phyloP scores from a whole-genome alignment of 2,888 invertebrate species.

The Drosophila prolongata region DNA sequence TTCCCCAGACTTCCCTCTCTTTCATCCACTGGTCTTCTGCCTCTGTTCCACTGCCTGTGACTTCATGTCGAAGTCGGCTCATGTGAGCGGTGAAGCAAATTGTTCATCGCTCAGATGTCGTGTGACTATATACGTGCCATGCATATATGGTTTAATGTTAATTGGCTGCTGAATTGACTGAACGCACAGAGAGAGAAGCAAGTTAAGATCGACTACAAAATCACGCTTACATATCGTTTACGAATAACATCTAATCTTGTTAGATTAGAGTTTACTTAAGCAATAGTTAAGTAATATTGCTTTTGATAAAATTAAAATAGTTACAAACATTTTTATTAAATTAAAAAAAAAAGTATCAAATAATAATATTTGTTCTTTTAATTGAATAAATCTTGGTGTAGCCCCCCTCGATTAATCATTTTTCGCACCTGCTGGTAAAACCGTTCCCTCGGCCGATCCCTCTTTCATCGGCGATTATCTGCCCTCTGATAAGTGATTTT shows the following conservation, averaged over 20 bases:
- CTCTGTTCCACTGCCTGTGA: constrained; percentile 8
- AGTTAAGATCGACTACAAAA: constrained; percentile 2
- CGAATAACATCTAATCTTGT: too few species aligned
- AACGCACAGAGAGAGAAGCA: constrained; percentile 23
- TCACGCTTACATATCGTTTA: too few species aligned
- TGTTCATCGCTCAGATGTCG: constrained; percentile 6
- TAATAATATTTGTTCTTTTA: too few species aligned
- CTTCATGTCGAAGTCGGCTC: constrained; percentile 25
- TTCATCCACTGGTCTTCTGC: not conserved
- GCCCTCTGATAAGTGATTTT: constrained; percentile 15
- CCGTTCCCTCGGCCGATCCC: not conserved
- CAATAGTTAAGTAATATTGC: too few species aligned
- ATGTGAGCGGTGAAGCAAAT: constrained; percentile 26
- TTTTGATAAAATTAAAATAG: too few species aligned
- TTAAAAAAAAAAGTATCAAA: too few species aligned
- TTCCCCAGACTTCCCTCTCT: constrained; percentile 10
- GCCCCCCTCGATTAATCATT: not conserved
- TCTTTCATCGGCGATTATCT: not conserved
- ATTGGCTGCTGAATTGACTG: constrained; percentile 57
- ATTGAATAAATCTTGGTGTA: constrained; percentile 1
- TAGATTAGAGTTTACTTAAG: too few species aligned
- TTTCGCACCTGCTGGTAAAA: constrained; percentile 20
- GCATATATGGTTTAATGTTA: constrained; percentile 59
- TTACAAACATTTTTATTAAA: too few species aligned
- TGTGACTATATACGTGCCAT: constrained; percentile 13